phyloP scores from a whole-genome alignment of 2,113 vertebrate genomes.

The Trachemys scripta region DNA sequence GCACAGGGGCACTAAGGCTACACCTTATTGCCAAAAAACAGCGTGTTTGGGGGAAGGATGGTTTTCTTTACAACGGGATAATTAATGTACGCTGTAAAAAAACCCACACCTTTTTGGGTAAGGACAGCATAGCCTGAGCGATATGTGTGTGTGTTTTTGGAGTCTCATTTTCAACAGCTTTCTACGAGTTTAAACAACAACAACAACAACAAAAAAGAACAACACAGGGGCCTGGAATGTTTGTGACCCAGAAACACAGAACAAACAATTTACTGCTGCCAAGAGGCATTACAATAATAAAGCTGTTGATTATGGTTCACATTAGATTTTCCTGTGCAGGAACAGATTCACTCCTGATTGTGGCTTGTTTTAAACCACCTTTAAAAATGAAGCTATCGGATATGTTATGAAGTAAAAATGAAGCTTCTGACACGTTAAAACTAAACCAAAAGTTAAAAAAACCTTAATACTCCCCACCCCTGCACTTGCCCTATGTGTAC shows the following conservation, averaged over 20 bases:
- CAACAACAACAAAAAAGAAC: constrained; percentile 5
- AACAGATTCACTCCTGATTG: constrained; percentile 20
- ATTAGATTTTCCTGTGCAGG: constrained; percentile 14
- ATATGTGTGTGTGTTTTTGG: background rate
- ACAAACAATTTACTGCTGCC: background rate
- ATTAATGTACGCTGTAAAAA: background rate
- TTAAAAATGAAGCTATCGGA: constrained; percentile 1
- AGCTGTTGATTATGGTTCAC: constrained; percentile 33
- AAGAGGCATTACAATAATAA: background rate
- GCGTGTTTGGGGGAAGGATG: fast-evolving
- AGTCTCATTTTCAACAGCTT: background rate
- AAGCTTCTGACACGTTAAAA: background rate
- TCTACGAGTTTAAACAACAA: background rate
- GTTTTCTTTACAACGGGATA: fast-evolving
- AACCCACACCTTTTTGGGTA: background rate
- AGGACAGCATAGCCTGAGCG: background rate
- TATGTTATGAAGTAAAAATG: background rate
- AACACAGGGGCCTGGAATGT: constrained; percentile 14
- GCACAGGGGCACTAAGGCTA: background rate
- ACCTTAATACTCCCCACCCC: background rate
- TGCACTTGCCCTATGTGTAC: background rate
- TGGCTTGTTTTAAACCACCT: constrained; percentile 26
- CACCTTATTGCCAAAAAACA: fast-evolving
- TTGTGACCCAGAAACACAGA: constrained; percentile 42
- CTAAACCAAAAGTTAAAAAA: background rate